These are phyloP conservation scores for Eledone cirrhosa DNA, from an alignment of 2,888 invertebrate genomes.

Conservation along the genomic window DNA sequence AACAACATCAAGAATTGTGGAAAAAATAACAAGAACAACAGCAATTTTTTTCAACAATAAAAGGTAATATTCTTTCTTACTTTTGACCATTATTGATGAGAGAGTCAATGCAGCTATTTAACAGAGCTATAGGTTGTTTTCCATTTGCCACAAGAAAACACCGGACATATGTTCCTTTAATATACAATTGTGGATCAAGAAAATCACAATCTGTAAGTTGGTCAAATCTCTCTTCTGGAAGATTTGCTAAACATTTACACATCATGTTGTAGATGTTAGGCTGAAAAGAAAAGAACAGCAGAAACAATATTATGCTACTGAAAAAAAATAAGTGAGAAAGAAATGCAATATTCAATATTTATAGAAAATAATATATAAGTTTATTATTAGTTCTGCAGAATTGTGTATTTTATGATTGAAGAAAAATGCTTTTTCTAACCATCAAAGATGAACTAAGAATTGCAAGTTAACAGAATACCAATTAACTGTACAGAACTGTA, in stretches of 20 bases:
- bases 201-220: constrained; percentile 52
- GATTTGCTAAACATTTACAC: constrained; percentile 50
- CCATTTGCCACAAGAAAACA: constrained; percentile 57
- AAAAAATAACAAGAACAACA: too few relatives aligned
- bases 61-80: constrained; percentile 38
- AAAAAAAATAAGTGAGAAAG: too few relatives aligned
- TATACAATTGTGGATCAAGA: constrained; percentile 34
- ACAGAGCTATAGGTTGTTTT: constrained; percentile 55
- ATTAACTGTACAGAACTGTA: too few relatives aligned
- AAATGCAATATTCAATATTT: too few relatives aligned
- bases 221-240: constrained; percentile 59
- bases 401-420: too few relatives aligned
- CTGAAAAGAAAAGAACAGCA: not conserved
- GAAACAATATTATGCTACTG: not conserved
- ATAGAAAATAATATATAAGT: too few relatives aligned
- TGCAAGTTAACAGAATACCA: too few relatives aligned
- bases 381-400: too few relatives aligned
- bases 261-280: constrained; percentile 29
- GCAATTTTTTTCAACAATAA: too few relatives aligned
- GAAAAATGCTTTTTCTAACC: too few relatives aligned
- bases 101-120: constrained; percentile 60
- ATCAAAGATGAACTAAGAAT: too few relatives aligned
- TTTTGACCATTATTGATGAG: constrained; percentile 43
- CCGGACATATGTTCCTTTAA: constrained; percentile 50
- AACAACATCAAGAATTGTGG: too few relatives aligned